Conservation (phyloP, 2,888 invertebrate species). For the Eupithecia inturbata region DNA sequence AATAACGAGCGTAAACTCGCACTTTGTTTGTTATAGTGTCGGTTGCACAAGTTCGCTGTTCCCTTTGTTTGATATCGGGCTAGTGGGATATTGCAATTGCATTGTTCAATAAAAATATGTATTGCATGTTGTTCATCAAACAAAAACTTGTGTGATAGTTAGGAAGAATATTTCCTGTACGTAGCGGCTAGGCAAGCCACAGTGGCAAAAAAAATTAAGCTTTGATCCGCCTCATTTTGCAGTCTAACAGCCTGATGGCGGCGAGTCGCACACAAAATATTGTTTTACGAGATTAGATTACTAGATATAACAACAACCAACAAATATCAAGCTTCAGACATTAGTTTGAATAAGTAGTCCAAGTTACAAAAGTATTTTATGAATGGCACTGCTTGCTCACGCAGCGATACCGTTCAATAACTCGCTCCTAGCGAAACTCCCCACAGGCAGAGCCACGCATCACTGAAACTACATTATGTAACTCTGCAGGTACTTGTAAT, state of each 20-base stretch:
- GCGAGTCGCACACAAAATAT: no score
- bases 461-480: conserved; percentile 21
- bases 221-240: neutral
- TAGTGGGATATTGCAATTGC: neutral
- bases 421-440: neutral
- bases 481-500: conserved; percentile 11
- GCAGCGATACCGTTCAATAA: neutral
- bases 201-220: neutral
- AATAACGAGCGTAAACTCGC: neutral
- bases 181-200: no score
- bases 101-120: neutral
- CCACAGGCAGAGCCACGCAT: conserved; percentile 15
- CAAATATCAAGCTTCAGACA: neutral
- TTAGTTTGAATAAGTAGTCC: neutral
- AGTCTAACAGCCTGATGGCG: no score
- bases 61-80: neutral
- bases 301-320: neutral
- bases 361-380: neutral
- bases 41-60: neutral
- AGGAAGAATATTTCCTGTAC: no score
- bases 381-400: neutral
- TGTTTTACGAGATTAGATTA: no score
- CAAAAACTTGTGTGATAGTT: neutral
- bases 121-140: neutral
- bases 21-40: neutral